Base-by-base conservation (phyloP, 1,140 invertebrate species). In the Formica exsecta region DNA sequence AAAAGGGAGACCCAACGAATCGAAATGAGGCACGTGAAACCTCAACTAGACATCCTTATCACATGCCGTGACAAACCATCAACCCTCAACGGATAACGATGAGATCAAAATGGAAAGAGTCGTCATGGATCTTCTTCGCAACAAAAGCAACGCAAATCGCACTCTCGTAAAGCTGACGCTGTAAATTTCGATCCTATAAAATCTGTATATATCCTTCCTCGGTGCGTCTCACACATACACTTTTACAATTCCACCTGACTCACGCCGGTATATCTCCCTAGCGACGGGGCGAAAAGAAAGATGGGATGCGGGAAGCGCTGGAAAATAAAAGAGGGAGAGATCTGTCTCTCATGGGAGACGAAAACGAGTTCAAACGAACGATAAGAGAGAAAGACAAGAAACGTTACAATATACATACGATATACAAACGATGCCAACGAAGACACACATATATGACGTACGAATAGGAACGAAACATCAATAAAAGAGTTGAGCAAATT, bases 361-460 rank as follows among this genome's bases (percentile, higher is more conserved):
- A 25, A 25, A 13, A 44, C 44, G 36, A 73, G 6, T 44, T 41
- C 54, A 29, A 74, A 73, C 57, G 68, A 74, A 80, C 32, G 22
- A 41, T 73, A 61, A 74, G 44, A 83, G 79, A 83, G 36, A 83
- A 19, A 51, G 48, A 51, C 48, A 51, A 32, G 79, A 32, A 61
- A 83, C 29, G 68, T 83, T 83, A 61, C 68, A 83, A 83, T 41
- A 80, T 36, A 70, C 77, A 80, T 80, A 57, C 22, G 79, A 81
- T 68, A 73, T 25, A 83, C n/a, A 83, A 83, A 83, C 36, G 68
- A 83, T 68, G 61, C 38, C 38, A 74, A 74, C 64, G 64, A 80
- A 80, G 44, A 79, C 22, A 81, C 41, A 44, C 8, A 44, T 2
- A 44, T 8, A 8, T 62, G 48, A 80, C 65, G 48, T 38, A 38